These are phyloP conservation scores for Dipodomys ordii DNA, from an alignment of 2,113 vertebrate species.

Conservation along the genomic window DNA sequence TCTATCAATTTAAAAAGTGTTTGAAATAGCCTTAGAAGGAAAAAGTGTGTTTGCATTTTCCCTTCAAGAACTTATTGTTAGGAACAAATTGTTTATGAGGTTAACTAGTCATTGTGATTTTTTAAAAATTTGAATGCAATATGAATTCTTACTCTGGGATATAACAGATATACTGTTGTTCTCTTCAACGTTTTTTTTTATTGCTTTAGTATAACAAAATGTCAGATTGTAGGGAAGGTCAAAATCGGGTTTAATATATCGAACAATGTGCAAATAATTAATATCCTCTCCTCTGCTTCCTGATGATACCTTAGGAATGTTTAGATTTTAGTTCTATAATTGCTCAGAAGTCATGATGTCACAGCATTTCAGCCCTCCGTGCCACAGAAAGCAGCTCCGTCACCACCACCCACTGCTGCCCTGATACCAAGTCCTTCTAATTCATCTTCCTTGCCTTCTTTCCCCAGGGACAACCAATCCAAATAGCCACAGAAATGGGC, in stretches of 20 bases:
- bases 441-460: constrained; percentile 76
- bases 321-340: constrained; percentile 51
- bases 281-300: neutral
- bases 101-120: constrained; percentile 84
- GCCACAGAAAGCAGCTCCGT: constrained; percentile 55
- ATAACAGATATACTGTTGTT: constrained; percentile 81
- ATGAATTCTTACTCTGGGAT: constrained; percentile 81
- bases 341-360: neutral
- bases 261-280: constrained; percentile 53
- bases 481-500: constrained; percentile 78
- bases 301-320: neutral
- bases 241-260: constrained; percentile 72
- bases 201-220: constrained; percentile 76
- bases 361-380: neutral
- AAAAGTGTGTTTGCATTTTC: constrained; percentile 66
- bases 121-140: constrained; percentile 84
- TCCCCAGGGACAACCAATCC: constrained; percentile 77
- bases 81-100: constrained; percentile 76
- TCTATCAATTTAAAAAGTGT: constrained; percentile 79
- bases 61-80: constrained; percentile 72
- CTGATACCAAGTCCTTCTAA: constrained; percentile 79
- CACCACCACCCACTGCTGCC: constrained; percentile 9
- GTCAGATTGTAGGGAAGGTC: constrained; percentile 72
- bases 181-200: constrained; percentile 68
- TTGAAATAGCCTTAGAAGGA: constrained; percentile 65